Evolutionary conservation across 1,140 invertebrate genomes (phyloP).

Genomic region (Maniola jurtina): DNA sequence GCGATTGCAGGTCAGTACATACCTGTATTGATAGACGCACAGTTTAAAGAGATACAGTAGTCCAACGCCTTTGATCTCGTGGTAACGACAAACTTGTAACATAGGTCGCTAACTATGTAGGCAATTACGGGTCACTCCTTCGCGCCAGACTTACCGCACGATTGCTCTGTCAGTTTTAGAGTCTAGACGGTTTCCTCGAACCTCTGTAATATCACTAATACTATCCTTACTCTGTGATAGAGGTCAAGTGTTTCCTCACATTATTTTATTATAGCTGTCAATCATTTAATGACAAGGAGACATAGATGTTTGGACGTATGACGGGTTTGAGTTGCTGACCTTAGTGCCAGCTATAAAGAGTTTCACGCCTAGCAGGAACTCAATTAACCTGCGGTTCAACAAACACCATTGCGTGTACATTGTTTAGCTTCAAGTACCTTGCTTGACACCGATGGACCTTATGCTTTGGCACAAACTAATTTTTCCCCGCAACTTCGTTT

Average conservation of each 20-base stretch:
- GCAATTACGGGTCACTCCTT: too few relatives aligned
- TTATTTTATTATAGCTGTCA: not conserved
- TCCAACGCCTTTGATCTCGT: too few relatives aligned
- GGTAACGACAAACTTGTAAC: too few relatives aligned
- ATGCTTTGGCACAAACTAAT: not conserved
- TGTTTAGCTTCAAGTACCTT: not conserved
- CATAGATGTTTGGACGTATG: not conserved
- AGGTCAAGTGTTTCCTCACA: not conserved
- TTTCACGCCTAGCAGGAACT: not conserved
- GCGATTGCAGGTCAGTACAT: too few relatives aligned
- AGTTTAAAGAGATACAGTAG: too few relatives aligned
- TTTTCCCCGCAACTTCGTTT: not conserved
- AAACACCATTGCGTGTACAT: slow-evolving; percentile 6
- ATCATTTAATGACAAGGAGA: not conserved
- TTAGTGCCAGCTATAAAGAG: slow-evolving; percentile 2
- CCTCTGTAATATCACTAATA: too few relatives aligned
- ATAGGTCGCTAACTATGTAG: too few relatives aligned
- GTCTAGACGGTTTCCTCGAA: too few relatives aligned
- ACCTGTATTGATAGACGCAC: too few relatives aligned
- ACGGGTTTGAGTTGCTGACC: not conserved
- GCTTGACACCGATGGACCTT: not conserved
- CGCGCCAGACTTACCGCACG: too few relatives aligned
- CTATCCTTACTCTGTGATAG: too few relatives aligned
- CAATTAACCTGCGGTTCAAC: slow-evolving; percentile 4
- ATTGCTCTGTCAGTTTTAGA: too few relatives aligned